Percentiles rank a stretch among this genome's conserved stretches.
phyloP scores from a whole-genome alignment of 2,113 vertebrate genomes.

The Cynocephalus volans region DNA sequence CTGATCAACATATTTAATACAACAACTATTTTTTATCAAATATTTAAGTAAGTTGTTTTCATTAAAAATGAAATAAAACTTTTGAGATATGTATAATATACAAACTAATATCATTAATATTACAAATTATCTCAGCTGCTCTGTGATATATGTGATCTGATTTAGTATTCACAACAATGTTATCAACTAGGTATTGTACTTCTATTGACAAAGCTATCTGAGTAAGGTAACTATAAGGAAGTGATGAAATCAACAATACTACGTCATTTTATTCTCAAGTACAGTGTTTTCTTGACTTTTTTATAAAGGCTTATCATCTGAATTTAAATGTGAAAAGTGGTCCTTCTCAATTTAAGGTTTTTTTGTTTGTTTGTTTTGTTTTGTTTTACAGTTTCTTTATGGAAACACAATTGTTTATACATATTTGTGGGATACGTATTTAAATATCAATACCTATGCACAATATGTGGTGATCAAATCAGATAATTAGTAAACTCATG shows the following conservation, averaged over 20 bases:
- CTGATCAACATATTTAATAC: neutral
- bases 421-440: no score
- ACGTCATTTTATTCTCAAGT: neutral
- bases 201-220: neutral
- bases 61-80: neutral
- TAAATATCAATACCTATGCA: no score
- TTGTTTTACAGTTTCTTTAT: no score
- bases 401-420: no score
- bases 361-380: no score
- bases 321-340: neutral
- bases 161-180: neutral
- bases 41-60: slow-evolving; percentile 12
- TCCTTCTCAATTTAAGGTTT: neutral
- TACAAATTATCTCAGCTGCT: neutral
- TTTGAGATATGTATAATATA: neutral
- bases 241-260: neutral
- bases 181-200: neutral
- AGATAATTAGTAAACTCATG: no score
- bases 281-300: neutral
- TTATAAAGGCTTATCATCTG: neutral
- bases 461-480: no score
- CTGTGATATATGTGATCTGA: neutral
- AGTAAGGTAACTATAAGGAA: neutral
- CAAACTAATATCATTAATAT: neutral
- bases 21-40: neutral